These are phyloP conservation scores for Bolinopsis microptera DNA, from an alignment of 37 sponge, comb jelly and placozoan genomes.

Conservation along the genomic window DNA sequence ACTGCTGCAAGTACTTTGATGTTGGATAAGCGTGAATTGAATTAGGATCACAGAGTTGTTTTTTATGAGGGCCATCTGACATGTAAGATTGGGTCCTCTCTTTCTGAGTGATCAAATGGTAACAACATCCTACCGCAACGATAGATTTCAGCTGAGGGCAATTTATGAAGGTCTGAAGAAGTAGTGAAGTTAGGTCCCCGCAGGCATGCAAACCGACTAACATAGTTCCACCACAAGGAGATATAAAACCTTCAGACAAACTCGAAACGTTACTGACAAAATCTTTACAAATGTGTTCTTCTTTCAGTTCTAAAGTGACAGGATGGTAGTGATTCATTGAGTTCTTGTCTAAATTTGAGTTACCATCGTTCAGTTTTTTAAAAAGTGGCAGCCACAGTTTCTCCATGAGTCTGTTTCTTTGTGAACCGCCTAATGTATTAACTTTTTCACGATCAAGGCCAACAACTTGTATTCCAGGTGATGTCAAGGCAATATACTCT, in stretches of 20 bases:
- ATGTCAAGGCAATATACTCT: slow-evolving; percentile 17
- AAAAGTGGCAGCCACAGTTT: slow-evolving; percentile 22
- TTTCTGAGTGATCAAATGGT: slow-evolving; percentile 51
- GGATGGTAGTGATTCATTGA: slow-evolving; percentile 41
- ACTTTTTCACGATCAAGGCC: slow-evolving; percentile 47
- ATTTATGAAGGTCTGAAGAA: neutral
- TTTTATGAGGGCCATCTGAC: neutral
- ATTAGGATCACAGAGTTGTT: neutral
- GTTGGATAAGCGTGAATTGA: slow-evolving; percentile 49
- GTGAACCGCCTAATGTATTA: neutral
- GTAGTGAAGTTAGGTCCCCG: slow-evolving; percentile 54
- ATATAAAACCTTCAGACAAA: neutral
- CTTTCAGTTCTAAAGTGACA: neutral
- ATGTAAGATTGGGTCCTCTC: slow-evolving; percentile 5
- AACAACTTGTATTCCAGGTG: neutral
- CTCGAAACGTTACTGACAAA: neutral
- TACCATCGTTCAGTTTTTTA: neutral
- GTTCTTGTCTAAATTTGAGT: neutral
- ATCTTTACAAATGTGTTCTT: neutral
- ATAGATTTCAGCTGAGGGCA: slow-evolving; percentile 23
- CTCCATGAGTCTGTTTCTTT: slow-evolving; percentile 32
- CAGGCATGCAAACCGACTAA: slow-evolving; percentile 53
- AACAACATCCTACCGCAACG: slow-evolving; percentile 51
- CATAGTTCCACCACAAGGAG: neutral
- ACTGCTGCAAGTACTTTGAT: neutral